A percentile compares a stretch with the other conserved stretches of the same genome.
phyloP scores from a whole-genome alignment of 2,113 vertebrate genomes.

The Acanthochromis polyacanthus region DNA sequence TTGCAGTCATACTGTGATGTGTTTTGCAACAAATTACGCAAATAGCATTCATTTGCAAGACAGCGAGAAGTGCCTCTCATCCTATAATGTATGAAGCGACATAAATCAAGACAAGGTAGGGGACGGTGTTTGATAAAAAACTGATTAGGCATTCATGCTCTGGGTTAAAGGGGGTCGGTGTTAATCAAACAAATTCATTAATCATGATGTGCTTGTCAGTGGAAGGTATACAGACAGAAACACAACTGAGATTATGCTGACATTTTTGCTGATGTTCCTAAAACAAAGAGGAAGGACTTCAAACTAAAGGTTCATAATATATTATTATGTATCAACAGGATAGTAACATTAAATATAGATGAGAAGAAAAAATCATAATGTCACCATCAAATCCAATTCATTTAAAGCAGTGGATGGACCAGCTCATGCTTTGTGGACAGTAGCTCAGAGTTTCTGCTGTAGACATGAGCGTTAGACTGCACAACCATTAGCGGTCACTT shows the following conservation, averaged over 20 bases:
- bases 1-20: not conserved
- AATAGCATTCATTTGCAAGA: conserved; percentile 51
- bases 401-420: not conserved
- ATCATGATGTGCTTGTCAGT: conserved; percentile 46
- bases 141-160: conserved; percentile 62
- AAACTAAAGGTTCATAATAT: not conserved
- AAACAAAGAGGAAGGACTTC: conserved; percentile 9
- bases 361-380: not conserved
- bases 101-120: conserved; percentile 63
- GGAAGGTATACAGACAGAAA: conserved; percentile 18
- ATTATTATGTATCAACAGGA: conserved; percentile 12
- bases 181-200: conserved; percentile 75
- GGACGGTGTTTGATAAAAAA: conserved; percentile 60
- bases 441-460: too few relatives aligned
- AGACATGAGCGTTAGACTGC: too few relatives aligned
- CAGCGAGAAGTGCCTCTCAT: conserved; percentile 21
- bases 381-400: not conserved
- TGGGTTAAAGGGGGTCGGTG: conserved; percentile 56
- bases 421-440: too few relatives aligned
- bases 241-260: conserved; percentile 11
- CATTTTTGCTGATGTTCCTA: conserved; percentile 25
- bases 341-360: not conserved
- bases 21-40: conserved; percentile 57
- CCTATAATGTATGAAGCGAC: conserved; percentile 48
- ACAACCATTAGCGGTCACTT: too few relatives aligned